A percentile compares a stretch with the other conserved stretches of the same genome.
Evolutionary conservation across 1,140 invertebrate genomes (phyloP).

Genomic region (Meloidogyne floridensis): DNA sequence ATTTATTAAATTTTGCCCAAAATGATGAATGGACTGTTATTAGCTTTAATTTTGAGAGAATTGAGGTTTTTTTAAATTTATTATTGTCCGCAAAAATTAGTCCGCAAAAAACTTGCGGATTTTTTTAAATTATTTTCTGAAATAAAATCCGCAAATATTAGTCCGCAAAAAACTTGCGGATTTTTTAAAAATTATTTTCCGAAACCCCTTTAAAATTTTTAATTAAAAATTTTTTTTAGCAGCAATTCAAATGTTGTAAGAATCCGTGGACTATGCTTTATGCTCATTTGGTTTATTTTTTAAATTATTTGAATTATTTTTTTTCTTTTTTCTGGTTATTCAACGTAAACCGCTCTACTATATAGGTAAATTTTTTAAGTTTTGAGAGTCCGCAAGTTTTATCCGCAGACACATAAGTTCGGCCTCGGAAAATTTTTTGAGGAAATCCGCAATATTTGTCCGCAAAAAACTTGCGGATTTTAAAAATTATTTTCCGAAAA

Average conservation of each 20-base stretch:
- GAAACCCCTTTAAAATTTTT: too few relatives aligned
- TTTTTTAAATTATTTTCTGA: constrained; percentile 18
- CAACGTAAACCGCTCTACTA: constrained; percentile 63
- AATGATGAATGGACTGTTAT: constrained; percentile 64
- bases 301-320: too few relatives aligned
- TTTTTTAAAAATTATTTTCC: too few relatives aligned
- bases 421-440: too few relatives aligned
- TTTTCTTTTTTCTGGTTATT: constrained; percentile 44
- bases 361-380: constrained; percentile 62
- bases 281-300: constrained; percentile 49
- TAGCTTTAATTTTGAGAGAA: constrained; percentile 54
- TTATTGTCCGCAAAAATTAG: not conserved
- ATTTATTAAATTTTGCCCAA: constrained; percentile 59
- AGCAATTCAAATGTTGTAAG: constrained; percentile 59
- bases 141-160: too few relatives aligned
- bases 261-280: constrained; percentile 65
- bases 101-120: too few relatives aligned
- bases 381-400: too few relatives aligned
- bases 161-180: too few relatives aligned
- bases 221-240: constrained; percentile 33
- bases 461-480: too few relatives aligned
- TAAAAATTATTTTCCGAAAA: too few relatives aligned
- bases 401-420: too few relatives aligned
- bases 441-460: too few relatives aligned
- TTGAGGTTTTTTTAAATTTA: constrained; percentile 41